Evolutionary conservation across 2,113 vertebrate genomes (phyloP).

Genomic region (Todiramphus saurophagus): DNA sequence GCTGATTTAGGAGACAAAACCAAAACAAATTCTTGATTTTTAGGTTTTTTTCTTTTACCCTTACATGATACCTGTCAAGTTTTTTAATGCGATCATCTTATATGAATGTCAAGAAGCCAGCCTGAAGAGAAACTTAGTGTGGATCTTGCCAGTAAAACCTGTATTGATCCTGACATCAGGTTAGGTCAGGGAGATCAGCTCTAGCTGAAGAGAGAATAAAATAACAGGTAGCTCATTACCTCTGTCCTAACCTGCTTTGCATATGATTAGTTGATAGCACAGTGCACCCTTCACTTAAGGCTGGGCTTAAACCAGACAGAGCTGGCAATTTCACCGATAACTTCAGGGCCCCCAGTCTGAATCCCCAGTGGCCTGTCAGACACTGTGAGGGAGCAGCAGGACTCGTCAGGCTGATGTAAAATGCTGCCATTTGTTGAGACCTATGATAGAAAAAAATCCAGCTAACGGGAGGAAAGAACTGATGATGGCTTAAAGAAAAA

Average conservation of each 20-base stretch:
- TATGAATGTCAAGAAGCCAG: not conserved
- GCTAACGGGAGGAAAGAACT: conserved; percentile 53
- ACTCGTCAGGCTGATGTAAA: conserved; percentile 58
- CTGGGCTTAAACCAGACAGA: conserved; percentile 63
- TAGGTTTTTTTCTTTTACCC: not conserved
- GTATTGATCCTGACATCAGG: not conserved
- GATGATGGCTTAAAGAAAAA: not conserved
- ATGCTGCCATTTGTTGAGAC: conserved; percentile 66
- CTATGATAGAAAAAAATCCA: conserved; percentile 69
- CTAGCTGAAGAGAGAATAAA: not conserved
- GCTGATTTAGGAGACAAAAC: not conserved
- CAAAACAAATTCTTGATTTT: not conserved
- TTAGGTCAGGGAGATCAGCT: not conserved
- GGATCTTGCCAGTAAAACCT: not conserved
- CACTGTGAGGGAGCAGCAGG: conserved; percentile 65
- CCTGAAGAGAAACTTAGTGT: not conserved
- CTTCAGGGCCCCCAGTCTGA: conserved; percentile 60
- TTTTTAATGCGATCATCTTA: not conserved
- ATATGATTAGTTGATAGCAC: not conserved
- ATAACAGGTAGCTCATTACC: not conserved
- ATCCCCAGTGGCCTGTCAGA: conserved; percentile 69
- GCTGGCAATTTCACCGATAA: conserved; percentile 62
- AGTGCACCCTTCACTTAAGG: conserved; percentile 12
- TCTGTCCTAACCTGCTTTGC: conserved; percentile 33
- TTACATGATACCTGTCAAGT: not conserved